Evolutionary conservation across 2,797 vertebrate genomes (phyloP), one percentile per base, ranked within the genome.

Genomic region (Pteropus rufus): DNA sequence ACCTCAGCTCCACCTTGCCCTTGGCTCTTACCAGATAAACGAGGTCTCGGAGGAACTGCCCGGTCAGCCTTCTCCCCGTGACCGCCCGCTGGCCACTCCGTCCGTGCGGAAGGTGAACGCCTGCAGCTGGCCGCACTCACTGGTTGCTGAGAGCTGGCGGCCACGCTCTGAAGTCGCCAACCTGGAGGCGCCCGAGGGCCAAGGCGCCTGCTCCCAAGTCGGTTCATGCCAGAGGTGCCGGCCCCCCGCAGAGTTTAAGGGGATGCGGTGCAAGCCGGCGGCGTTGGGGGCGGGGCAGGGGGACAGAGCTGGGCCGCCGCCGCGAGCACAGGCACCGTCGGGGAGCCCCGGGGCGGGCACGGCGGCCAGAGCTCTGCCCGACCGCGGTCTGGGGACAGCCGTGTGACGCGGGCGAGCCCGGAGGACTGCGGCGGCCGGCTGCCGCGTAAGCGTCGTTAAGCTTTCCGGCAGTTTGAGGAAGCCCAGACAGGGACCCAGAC

Each of bases 361-460:
- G 12, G 31, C 36, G 46, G 14, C 11, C n/a, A 10, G 56, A 3
- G 34, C 39, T 23, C 83, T 18, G 4, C 16, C 16, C 12, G 23
- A 19, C 1, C 7, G 7, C 3, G 24, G 15, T 24, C 16, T 1
- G 2, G 9, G 7, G 21, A 24, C 34, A 10, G 10, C 10, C 26
- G 3, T 21, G 2, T 5, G 16, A 26, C 23, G 1, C 1, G 4
- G 0, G 52, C 44, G 24, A 41, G 2, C 23, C 14, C 4, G 0
- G 34, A n/a, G 12, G n/a, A 12, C 8, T 1, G 52, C 0, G 9
- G 49, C 1, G 6, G 26, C 5, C 67, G 3, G 9, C 23, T 0
- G 1, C 6, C 73, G 7, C 5, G 0, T 21, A 8, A 21, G 26
- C 46, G 12, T 7, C n/a, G 26, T 31, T 15, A 9, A n/a, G 31